A percentile compares a stretch with the other conserved stretches of the same genome.
Conservation (phyloP, 1,140 invertebrate species). For the Vanessa atalanta region DNA sequence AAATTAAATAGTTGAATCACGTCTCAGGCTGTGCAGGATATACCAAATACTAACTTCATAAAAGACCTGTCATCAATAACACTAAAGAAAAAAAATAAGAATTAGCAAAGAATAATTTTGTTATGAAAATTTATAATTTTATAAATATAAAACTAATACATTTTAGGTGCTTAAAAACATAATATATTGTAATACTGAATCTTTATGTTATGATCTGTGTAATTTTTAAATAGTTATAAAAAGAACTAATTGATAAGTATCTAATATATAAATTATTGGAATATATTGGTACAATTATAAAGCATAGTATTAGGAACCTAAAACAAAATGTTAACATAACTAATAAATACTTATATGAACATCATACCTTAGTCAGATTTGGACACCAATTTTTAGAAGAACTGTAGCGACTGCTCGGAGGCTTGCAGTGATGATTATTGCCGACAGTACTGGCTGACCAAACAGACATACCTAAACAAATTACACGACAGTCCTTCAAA, state of each 20-base stretch:
- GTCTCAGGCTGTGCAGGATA: conserved; percentile 48
- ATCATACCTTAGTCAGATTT: conserved; percentile 70
- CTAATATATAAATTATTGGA: conserved; percentile 8
- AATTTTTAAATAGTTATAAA: no score
- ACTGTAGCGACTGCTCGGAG: conserved; percentile 64
- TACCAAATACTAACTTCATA: conserved; percentile 50
- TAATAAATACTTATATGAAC: conserved; percentile 30
- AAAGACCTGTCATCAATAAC: conserved; percentile 54
- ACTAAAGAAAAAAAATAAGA: conserved; percentile 46
- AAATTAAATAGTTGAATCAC: conserved; percentile 42
- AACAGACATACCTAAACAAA: conserved; percentile 80
- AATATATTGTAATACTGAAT: not conserved
- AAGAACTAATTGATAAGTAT: conserved; percentile 7
- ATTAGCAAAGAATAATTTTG: conserved; percentile 32
- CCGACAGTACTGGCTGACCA: conserved; percentile 77
- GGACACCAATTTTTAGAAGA: conserved; percentile 73
- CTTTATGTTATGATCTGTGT: no score
- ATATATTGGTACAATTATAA: conserved; percentile 1
- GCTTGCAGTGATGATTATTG: conserved; percentile 69
- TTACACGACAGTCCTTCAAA: conserved; percentile 65
- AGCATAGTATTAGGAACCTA: conserved; percentile 8
- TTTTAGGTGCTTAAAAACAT: not conserved
- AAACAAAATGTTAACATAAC: not conserved
- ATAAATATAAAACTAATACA: not conserved
- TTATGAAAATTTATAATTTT: not conserved